Percentiles rank a stretch among this genome's conserved stretches.
phyloP scores from a whole-genome alignment of 2,113 vertebrate genomes.

The Pelodiscus sinensis region DNA sequence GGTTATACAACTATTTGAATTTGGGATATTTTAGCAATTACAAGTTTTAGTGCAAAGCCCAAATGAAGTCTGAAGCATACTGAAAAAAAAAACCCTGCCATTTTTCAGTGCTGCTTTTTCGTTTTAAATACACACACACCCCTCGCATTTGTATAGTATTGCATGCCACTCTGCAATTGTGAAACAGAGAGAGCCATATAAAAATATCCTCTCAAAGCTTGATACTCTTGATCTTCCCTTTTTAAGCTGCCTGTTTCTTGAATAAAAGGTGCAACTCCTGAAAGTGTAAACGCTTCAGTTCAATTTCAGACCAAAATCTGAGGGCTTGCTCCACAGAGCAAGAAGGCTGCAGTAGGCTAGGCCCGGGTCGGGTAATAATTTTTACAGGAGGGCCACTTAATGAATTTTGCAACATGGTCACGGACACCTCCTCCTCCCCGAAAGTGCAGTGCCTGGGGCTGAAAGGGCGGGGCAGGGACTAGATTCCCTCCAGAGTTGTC shows the following conservation, averaged over 20 bases:
- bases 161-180: slow-evolving; percentile 19
- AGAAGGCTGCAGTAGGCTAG: background rate
- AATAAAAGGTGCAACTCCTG: slow-evolving; percentile 26
- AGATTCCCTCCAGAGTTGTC: too few species aligned
- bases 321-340: background rate
- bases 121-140: background rate
- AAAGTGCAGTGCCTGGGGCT: too few species aligned
- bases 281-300: background rate
- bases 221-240: slow-evolving; percentile 12
- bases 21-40: slow-evolving; percentile 23
- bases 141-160: background rate
- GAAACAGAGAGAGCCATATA: background rate
- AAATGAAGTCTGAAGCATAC: slow-evolving; percentile 10
- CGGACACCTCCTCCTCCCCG: fast-evolving
- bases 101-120: slow-evolving; percentile 12
- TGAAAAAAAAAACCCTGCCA: background rate
- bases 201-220: too few species aligned
- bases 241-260: slow-evolving; percentile 7
- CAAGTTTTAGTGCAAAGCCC: background rate
- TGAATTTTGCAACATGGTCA: too few species aligned
- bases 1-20: slow-evolving; percentile 11
- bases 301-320: background rate
- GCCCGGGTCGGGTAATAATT: too few species aligned
- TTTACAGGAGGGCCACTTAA: too few species aligned
- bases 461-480: too few species aligned